Conservation (phyloP, 2,113 vertebrate species). For the Poeciliopsis turrubarensis region DNA sequence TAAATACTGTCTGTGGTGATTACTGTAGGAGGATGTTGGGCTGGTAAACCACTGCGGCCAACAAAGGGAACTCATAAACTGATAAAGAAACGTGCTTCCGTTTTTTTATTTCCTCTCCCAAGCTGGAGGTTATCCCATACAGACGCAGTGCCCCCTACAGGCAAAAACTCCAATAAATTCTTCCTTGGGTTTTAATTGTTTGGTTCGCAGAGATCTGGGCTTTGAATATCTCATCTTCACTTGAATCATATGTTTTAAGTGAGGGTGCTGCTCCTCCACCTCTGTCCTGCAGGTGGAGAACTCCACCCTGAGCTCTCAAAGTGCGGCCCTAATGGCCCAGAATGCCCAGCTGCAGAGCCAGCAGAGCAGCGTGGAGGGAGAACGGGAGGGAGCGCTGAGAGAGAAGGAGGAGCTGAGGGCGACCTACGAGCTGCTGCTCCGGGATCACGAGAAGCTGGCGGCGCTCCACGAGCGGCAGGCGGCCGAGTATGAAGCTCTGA, state of each 20-base stretch:
- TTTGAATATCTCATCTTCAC: neutral
- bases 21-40: constrained; percentile 24
- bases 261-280: neutral
- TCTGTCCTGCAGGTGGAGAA: constrained; percentile 89
- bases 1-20: constrained; percentile 5
- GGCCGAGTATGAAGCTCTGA: constrained; percentile 90
- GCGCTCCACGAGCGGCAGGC: constrained; percentile 94
- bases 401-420: constrained; percentile 91
- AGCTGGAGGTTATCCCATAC: neutral
- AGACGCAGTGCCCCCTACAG: constrained; percentile 54
- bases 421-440: constrained; percentile 90
- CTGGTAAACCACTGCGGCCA: constrained; percentile 24
- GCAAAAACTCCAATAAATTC: neutral
- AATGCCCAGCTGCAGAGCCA: constrained; percentile 92
- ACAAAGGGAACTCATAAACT: constrained; percentile 41
- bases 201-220: neutral
- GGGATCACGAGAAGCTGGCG: constrained; percentile 94
- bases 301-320: constrained; percentile 92
- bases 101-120: constrained; percentile 19
- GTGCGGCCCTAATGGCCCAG: constrained; percentile 92
- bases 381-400: constrained; percentile 85
- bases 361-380: constrained; percentile 90
- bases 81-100: constrained; percentile 16
- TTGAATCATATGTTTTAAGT: neutral
- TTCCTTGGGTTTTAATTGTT: neutral